Evolutionary conservation across 2,113 vertebrate genomes (phyloP).

Genomic region (Lepus europaeus): DNA sequence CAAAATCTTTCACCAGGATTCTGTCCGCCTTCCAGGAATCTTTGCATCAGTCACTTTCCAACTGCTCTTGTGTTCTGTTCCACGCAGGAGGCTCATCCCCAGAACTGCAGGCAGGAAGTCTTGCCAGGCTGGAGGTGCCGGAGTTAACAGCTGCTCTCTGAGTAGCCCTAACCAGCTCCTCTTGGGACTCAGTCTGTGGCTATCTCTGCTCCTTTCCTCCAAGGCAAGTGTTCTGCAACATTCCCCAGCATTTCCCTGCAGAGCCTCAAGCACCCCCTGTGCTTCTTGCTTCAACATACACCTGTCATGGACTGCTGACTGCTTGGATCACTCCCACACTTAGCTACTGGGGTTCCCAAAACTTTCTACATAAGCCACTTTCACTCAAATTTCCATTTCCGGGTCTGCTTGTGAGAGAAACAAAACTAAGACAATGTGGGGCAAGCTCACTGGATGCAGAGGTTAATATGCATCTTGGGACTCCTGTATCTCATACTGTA

Average conservation of each 20-base stretch:
- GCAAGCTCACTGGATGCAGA: no score
- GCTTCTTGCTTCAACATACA: no score
- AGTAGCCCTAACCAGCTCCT: not conserved
- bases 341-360: not conserved
- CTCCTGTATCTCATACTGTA: no score
- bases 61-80: not conserved
- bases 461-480: no score
- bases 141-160: not conserved
- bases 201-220: not conserved
- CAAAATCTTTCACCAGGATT: not conserved
- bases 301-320: no score
- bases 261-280: not conserved
- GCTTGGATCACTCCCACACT: not conserved
- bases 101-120: not conserved
- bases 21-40: not conserved
- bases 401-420: not conserved
- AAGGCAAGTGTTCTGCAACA: not conserved
- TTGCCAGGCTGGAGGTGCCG: not conserved
- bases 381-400: not conserved
- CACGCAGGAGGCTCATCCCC: no score
- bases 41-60: not conserved
- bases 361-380: not conserved
- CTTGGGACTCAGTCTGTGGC: accelerated
- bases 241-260: no score
- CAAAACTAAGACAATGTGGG: not conserved